Base-by-base conservation (phyloP, 2,888 invertebrate genomes). In the Cyaniris semiargus region DNA sequence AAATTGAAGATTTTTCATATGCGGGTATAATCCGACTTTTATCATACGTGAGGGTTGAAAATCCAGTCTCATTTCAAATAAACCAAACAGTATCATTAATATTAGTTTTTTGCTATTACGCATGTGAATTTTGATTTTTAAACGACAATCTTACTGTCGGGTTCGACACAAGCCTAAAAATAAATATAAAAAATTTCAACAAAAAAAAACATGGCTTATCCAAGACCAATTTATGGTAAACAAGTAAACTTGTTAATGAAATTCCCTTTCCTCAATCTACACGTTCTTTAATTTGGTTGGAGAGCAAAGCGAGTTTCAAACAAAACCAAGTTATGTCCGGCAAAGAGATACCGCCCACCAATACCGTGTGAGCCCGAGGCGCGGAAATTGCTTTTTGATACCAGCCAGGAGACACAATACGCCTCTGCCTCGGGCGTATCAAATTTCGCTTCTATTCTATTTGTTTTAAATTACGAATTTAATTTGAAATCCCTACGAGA, bases 331-430 rank as follows among this genome's bases (percentile, higher is more conserved):
- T 81, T 80, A 83, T 77, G 77, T 80, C 80, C 81, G 79, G 80
- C 81, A 81, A 82, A 82, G 82, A 78, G 82, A 79, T 81, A 79
- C 80, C 82, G 82, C 82, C 81, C 81, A 80, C 80, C 78, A 79
- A 81, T 81, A 81, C 81, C 80, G 78, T 76, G 76, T 48, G 70
- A 85, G 91, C 91, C 88, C 79, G 82, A 79, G 90, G 92, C 91
- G 75, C 91, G 92, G 92, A 92, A 89, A 92, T 92, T 91, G 90
- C 88, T 86, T 85, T 85, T 85, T 84, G 85, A 84, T 83, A 78
- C 80, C 79, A 79, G 76, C 82, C 72, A 78, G 78, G 80, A 81
- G 82, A 80, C 80, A 80, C 81, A 81, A 82, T 78, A 78, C 79
- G 79, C 81, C 79, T 80, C 78, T 80, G 84, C 86, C 85, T 81